Percentiles rank a stretch among this genome's conserved stretches.
Evolutionary conservation across 2,113 vertebrate species (phyloP).

Genomic region (Neomonachus schauinslandi): DNA sequence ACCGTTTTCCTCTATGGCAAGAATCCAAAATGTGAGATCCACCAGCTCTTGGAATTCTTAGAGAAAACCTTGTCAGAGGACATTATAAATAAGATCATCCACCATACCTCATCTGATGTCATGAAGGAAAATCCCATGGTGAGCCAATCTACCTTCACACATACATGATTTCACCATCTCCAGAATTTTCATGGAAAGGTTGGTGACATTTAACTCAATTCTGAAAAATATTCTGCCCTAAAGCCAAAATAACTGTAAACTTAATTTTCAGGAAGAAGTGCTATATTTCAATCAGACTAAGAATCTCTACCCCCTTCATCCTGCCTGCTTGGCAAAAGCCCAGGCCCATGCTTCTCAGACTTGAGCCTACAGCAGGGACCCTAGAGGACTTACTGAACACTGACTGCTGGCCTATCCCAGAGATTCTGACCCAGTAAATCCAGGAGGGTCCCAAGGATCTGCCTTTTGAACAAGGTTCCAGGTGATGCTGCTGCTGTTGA

Average conservation of each 20-base stretch:
- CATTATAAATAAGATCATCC: constrained; percentile 75
- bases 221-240: background rate
- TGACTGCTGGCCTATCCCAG: background rate
- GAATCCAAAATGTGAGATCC: constrained; percentile 83
- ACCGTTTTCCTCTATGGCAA: constrained; percentile 10
- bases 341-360: too few species aligned
- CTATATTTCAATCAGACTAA: background rate
- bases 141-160: constrained; percentile 37
- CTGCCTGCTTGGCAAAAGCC: background rate
- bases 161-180: constrained; percentile 76
- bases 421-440: background rate
- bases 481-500: too few species aligned
- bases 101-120: constrained; percentile 81
- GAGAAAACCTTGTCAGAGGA: constrained; percentile 75
- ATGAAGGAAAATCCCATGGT: constrained; percentile 85
- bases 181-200: constrained; percentile 87
- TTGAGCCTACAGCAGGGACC: background rate
- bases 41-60: constrained; percentile 81
- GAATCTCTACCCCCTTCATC: background rate
- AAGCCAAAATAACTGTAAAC: background rate
- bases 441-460: too few species aligned
- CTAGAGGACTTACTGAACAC: background rate
- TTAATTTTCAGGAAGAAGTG: background rate
- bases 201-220: background rate
- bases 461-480: background rate